Evolutionary conservation across 2,113 vertebrate species (phyloP).

Genomic region (Oryzias woworae): DNA sequence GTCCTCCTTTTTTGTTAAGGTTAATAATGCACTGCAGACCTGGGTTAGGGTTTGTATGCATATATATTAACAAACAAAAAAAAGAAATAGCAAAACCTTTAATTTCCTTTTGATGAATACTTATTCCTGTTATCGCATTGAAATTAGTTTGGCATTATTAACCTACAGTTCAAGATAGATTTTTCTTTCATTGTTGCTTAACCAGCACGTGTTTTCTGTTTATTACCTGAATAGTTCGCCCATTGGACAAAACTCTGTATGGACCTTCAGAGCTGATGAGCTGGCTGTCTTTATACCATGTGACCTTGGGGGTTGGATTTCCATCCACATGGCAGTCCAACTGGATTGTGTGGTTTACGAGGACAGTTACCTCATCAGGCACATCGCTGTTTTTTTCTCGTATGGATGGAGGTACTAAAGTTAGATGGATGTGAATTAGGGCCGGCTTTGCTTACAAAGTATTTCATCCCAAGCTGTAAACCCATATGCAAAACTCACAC

Average conservation of each 20-base stretch:
- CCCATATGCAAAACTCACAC: slow-evolving; percentile 75
- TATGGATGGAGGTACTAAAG: slow-evolving; percentile 87
- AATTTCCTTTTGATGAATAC: too few relatives aligned
- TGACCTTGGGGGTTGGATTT: slow-evolving; percentile 83
- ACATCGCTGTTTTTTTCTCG: slow-evolving; percentile 74
- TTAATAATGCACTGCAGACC: too few relatives aligned
- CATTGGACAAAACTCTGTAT: slow-evolving; percentile 79
- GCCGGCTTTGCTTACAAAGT: not conserved
- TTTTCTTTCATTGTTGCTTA: too few relatives aligned
- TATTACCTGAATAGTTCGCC: slow-evolving; percentile 86
- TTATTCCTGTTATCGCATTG: too few relatives aligned
- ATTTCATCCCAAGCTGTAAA: not conserved
- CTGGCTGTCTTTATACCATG: slow-evolving; percentile 89
- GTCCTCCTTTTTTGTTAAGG: too few relatives aligned
- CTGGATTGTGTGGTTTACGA: slow-evolving; percentile 75
- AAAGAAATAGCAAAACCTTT: too few relatives aligned
- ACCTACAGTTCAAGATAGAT: too few relatives aligned
- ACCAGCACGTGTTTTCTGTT: not conserved
- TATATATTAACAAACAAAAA: too few relatives aligned
- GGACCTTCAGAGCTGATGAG: slow-evolving; percentile 69
- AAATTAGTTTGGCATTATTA: too few relatives aligned
- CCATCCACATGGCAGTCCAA: slow-evolving; percentile 86
- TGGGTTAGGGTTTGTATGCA: too few relatives aligned
- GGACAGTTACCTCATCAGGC: slow-evolving; percentile 85
- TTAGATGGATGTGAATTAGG: slow-evolving; percentile 7